A percentile compares a stretch with the other conserved stretches of the same genome.
phyloP scores from a whole-genome alignment of 2,113 vertebrate genomes.

The Mustelus asterias region DNA sequence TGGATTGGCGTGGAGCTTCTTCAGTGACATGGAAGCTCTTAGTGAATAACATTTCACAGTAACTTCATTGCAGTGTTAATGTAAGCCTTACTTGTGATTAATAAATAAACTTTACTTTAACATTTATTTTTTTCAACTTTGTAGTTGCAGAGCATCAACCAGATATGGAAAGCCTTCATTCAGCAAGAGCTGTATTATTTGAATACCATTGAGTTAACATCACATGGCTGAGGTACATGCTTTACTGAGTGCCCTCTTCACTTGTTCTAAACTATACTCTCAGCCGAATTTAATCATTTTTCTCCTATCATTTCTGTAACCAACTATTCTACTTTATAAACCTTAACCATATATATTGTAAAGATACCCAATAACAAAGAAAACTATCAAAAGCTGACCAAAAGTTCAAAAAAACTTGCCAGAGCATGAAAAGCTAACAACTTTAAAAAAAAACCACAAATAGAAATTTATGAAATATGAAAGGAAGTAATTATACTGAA shows the following conservation, averaged over 20 bases:
- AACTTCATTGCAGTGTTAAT: no score
- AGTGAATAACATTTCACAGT: background rate
- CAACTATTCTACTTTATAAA: background rate
- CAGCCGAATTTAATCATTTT: background rate
- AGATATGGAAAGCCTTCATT: background rate
- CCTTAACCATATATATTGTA: background rate
- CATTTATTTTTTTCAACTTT: background rate
- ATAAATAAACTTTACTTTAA: no score
- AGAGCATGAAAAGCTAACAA: background rate
- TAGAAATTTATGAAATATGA: background rate
- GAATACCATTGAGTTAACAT: background rate
- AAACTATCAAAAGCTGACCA: background rate
- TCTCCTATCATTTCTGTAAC: background rate
- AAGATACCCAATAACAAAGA: background rate
- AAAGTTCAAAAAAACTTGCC: background rate
- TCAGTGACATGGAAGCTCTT: background rate
- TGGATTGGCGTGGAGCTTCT: background rate
- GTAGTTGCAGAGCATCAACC: background rate
- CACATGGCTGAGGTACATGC: background rate
- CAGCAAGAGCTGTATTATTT: background rate
- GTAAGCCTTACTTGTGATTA: no score
- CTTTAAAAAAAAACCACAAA: background rate
- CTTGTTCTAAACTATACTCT: background rate
- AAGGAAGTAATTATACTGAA: background rate
- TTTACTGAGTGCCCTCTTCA: no score